phyloP scores from a whole-genome alignment of 2,113 vertebrate species.

The Oplegnathus fasciatus region DNA sequence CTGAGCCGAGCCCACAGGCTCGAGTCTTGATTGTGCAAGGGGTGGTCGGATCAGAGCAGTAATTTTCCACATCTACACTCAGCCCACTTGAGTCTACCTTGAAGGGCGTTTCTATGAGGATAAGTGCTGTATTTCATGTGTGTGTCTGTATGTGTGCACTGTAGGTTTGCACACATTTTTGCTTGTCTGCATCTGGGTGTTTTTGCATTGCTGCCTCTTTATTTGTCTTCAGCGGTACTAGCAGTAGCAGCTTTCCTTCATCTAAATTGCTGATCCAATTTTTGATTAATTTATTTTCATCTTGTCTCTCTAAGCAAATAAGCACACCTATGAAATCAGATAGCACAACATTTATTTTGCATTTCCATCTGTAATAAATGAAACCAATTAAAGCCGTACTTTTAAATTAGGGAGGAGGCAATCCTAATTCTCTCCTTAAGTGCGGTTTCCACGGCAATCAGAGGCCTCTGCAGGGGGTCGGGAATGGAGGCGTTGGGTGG shows the following conservation, averaged over 20 bases:
- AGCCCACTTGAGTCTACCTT: slow-evolving; percentile 67
- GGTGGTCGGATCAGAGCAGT: slow-evolving; percentile 74
- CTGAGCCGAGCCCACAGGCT: slow-evolving; percentile 71
- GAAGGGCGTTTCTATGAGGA: slow-evolving; percentile 58
- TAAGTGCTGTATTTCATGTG: slow-evolving; percentile 30
- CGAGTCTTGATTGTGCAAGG: slow-evolving; percentile 81
- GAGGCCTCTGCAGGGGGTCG: slow-evolving; percentile 80
- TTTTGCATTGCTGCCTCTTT: background rate
- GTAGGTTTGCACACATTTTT: slow-evolving; percentile 17
- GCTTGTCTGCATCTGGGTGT: slow-evolving; percentile 27
- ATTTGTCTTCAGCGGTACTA: slow-evolving; percentile 13
- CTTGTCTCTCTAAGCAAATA: slow-evolving; percentile 58
- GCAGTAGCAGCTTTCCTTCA: slow-evolving; percentile 12
- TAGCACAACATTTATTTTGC: slow-evolving; percentile 73
- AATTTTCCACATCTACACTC: slow-evolving; percentile 82
- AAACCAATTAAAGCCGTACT: slow-evolving; percentile 82
- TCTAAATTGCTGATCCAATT: slow-evolving; percentile 37
- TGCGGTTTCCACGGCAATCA: slow-evolving; percentile 85
- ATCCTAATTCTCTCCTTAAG: slow-evolving; percentile 85
- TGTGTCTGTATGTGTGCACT: background rate
- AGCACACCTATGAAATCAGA: slow-evolving; percentile 74
- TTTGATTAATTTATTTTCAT: slow-evolving; percentile 57
- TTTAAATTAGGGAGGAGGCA: slow-evolving; percentile 83
- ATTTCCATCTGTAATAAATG: slow-evolving; percentile 81
- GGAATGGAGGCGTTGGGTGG: slow-evolving; percentile 80